These are phyloP conservation scores for Pristionchus japonicus DNA, from an alignment of 2,888 invertebrate genomes.

Conservation along the genomic window DNA sequence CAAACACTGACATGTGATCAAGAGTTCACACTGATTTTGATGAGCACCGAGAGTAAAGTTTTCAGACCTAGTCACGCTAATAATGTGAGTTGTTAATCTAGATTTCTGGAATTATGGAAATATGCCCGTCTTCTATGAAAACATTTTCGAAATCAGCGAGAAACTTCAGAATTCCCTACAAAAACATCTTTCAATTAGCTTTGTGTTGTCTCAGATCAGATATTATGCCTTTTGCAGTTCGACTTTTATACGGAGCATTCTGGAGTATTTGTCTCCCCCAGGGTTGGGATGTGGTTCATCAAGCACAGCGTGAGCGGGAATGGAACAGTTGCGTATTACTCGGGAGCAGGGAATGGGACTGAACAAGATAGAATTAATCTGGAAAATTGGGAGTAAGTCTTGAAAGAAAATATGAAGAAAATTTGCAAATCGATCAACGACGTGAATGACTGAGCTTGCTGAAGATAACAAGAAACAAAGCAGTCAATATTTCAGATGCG, in stretches of 20 bases:
- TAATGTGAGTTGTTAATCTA: background rate
- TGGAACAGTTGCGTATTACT: background rate
- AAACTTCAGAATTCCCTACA: too few species aligned
- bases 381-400: background rate
- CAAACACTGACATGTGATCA: background rate
- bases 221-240: background rate
- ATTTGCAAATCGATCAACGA: too few species aligned
- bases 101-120: too few species aligned
- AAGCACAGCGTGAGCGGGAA: background rate
- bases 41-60: background rate
- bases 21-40: background rate
- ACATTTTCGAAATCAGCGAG: too few species aligned
- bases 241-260: background rate
- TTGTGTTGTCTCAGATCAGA: too few species aligned
- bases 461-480: background rate
- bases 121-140: too few species aligned
- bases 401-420: too few species aligned
- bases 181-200: too few species aligned
- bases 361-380: background rate
- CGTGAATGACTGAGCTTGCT: too few species aligned
- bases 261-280: background rate
- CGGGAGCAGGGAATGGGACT: background rate
- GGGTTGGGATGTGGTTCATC: background rate
- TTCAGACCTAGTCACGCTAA: background rate
- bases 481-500: background rate